Conservation (phyloP, 2,888 invertebrate species). For the Chorisops tibialis region DNA sequence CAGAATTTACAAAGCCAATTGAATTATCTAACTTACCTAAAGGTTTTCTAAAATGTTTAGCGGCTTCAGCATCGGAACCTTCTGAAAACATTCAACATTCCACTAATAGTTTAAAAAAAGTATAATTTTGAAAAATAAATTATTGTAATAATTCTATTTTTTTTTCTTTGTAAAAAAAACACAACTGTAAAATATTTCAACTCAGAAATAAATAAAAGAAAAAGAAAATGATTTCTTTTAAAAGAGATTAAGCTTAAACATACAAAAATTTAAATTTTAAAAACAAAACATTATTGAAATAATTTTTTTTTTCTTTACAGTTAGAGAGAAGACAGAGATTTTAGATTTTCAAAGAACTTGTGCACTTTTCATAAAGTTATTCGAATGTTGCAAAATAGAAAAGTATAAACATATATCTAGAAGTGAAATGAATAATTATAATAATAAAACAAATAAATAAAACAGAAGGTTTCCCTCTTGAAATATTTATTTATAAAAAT, state of each 20-base stretch:
- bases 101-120: constrained; percentile 37
- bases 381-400: too few relatives aligned
- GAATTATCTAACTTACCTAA: constrained; percentile 53
- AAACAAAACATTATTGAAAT: constrained; percentile 23
- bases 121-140: constrained; percentile 1
- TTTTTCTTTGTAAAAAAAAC: not conserved
- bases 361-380: too few relatives aligned
- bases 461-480: too few relatives aligned
- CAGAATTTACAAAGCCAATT: too few relatives aligned
- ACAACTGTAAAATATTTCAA: too few relatives aligned
- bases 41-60: constrained; percentile 57
- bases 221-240: not conserved
- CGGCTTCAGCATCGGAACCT: constrained; percentile 42
- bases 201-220: not conserved
- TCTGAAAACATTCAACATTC: constrained; percentile 44
- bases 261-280: constrained; percentile 12
- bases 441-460: too few relatives aligned
- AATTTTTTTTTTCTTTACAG: not conserved
- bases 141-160: not conserved
- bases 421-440: too few relatives aligned
- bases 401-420: too few relatives aligned
- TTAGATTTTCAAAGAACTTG: too few relatives aligned
- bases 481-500: constrained; percentile 2
- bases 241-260: constrained; percentile 25
- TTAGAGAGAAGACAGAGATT: too few relatives aligned